phyloP scores from a whole-genome alignment of 2,797 vertebrate genomes.

The Coracias cyanogaster region DNA sequence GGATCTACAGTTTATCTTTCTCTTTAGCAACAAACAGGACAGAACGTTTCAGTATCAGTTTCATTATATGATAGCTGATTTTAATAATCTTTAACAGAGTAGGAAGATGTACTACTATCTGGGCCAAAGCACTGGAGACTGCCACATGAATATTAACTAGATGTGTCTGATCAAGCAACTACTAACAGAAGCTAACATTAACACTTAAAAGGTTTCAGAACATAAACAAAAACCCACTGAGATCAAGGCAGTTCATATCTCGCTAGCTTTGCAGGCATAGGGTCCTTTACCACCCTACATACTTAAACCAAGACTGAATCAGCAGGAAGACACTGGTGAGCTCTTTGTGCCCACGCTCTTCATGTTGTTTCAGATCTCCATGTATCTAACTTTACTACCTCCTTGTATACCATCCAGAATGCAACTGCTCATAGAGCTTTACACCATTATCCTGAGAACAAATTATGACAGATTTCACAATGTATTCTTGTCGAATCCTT shows the following conservation, averaged over 20 bases:
- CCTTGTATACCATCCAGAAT: background rate
- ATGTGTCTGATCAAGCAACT: background rate
- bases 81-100: background rate
- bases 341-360: background rate
- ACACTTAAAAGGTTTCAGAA: constrained; percentile 35
- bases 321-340: background rate
- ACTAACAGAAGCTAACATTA: background rate
- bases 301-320: background rate
- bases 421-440: background rate
- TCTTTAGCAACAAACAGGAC: background rate
- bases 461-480: background rate
- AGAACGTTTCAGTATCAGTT: background rate
- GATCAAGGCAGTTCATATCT: background rate
- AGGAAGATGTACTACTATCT: background rate
- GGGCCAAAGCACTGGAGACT: background rate
- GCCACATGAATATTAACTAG: background rate
- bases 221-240: background rate
- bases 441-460: rapidly evolving
- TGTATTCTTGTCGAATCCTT: background rate
- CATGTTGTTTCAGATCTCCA: background rate
- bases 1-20: background rate
- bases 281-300: background rate
- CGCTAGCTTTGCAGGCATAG: background rate
- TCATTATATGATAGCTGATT: background rate
- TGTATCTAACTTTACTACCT: background rate